A percentile compares a stretch with the other conserved stretches of the same genome.
Conservation (phyloP, 2,113 vertebrate genomes). For the Zosterops pallidus region DNA sequence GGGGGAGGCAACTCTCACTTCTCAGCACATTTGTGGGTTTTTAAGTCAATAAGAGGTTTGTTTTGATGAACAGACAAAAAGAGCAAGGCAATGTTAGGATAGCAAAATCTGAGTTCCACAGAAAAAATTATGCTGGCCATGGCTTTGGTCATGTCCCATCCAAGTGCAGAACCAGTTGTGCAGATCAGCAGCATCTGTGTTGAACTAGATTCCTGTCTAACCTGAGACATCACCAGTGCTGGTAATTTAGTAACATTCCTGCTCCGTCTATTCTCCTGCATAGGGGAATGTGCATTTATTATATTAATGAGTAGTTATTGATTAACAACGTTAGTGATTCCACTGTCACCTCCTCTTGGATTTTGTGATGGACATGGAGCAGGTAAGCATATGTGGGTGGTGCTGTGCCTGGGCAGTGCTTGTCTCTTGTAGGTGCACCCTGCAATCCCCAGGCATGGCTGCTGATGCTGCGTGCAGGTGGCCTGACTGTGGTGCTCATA, state of each 20-base stretch:
- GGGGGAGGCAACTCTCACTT: neutral
- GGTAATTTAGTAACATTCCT: neutral
- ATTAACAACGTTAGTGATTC: neutral
- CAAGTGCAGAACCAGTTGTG: neutral
- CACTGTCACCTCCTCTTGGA: neutral
- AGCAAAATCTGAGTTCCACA: neutral
- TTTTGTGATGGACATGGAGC: neutral
- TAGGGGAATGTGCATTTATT: neutral
- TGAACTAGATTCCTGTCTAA: neutral
- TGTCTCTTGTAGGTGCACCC: neutral
- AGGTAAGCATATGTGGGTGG: neutral
- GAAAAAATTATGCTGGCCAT: neutral
- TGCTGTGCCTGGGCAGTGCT: fast-evolving
- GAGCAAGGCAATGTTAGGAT: neutral
- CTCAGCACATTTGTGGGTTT: neutral
- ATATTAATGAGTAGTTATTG: neutral
- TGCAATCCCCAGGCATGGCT: fast-evolving
- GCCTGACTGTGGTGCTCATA: neutral
- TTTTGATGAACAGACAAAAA: neutral
- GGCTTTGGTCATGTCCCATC: neutral
- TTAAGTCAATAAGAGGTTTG: neutral
- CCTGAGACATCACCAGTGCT: neutral
- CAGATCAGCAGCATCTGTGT: neutral
- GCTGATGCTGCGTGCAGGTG: neutral
- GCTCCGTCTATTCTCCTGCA: neutral